Evolutionary conservation across 2,797 vertebrate species (phyloP), one percentile per base, ranked within the genome.

Genomic region (Antennarius maculatus): DNA sequence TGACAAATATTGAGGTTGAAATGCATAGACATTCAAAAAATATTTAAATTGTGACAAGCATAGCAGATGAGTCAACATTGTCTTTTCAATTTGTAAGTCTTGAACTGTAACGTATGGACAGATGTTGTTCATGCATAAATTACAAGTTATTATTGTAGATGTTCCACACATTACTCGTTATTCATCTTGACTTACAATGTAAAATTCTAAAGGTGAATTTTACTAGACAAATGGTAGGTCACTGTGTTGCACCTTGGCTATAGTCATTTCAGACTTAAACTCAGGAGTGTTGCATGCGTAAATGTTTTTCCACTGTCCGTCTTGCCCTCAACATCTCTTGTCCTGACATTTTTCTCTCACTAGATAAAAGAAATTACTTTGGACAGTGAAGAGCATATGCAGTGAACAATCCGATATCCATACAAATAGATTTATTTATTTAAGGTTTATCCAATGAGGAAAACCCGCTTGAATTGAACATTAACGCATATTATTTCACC

Each of bases 301-400:
- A 59, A 69, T 49, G 0, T 71, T 61, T 74, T 74, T 60, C 41
- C 53, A n/a, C 60, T 3, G 16, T 63, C 43, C 23, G 17, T 70
- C 52, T 64, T 17, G 5, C 55, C 61, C 42, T 61, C 59, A 8
- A 48, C 57, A 9, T 55, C 48, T 52, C 66, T 28, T 34, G 31
- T 31, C 28, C 45, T 71, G 48, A 34, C 31, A 34, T 34, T 34
- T 34, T 34, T 8, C 29, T 34, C 31, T 2, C 4, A 34, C 5
- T 34, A 34, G 1, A 4, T 34, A 5, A 5, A 34, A 34, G 5
- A 34, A 34, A 34, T 34, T 5, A 34, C 31, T 23, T 23, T 34
- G 31, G 7, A 8, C 31, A 34, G 31, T 34, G 31, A 34, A 34
- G 31, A 34, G 31, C 31, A 2, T 5, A 34, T 2, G 31, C 66